A percentile compares a stretch with the other conserved stretches of the same genome.
Conservation (phyloP, 1,140 invertebrate genomes). For the Idris sp. region DNA sequence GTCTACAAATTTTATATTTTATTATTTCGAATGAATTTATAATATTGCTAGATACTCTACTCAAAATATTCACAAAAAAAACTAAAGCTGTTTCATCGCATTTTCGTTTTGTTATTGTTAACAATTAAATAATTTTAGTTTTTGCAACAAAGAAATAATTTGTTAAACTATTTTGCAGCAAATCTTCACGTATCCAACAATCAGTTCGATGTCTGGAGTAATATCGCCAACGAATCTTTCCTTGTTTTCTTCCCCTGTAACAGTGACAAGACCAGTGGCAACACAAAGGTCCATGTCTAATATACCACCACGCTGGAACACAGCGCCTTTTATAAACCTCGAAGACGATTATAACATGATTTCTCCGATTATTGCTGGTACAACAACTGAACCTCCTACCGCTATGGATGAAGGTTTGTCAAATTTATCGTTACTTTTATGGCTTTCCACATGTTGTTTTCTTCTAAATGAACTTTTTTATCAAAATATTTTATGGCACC, state of each 20-base stretch:
- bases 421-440: no score
- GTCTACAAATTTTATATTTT: no score
- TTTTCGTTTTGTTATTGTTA: no score
- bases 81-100: no score
- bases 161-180: conserved; percentile 73
- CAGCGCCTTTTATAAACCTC: conserved; percentile 88
- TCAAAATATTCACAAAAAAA: no score
- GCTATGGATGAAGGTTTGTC: conserved; percentile 75
- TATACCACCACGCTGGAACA: conserved; percentile 90
- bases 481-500: no score
- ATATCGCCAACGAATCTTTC: conserved; percentile 94
- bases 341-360: conserved; percentile 97
- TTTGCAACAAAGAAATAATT: background rate
- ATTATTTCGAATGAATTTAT: no score
- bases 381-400: conserved; percentile 73
- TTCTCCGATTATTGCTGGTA: conserved; percentile 75
- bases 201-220: conserved; percentile 89
- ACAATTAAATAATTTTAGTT: conserved; percentile 1
- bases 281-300: conserved; percentile 78
- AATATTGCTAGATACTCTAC: no score
- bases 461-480: no score
- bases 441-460: no score
- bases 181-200: conserved; percentile 93
- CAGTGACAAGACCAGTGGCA: conserved; percentile 83
- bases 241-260: conserved; percentile 89